Evolutionary conservation across 37 sponge, comb jelly and placozoan genomes (phyloP), one percentile per base, ranked within the genome.

Genomic region (Haliclona indistincta): DNA sequence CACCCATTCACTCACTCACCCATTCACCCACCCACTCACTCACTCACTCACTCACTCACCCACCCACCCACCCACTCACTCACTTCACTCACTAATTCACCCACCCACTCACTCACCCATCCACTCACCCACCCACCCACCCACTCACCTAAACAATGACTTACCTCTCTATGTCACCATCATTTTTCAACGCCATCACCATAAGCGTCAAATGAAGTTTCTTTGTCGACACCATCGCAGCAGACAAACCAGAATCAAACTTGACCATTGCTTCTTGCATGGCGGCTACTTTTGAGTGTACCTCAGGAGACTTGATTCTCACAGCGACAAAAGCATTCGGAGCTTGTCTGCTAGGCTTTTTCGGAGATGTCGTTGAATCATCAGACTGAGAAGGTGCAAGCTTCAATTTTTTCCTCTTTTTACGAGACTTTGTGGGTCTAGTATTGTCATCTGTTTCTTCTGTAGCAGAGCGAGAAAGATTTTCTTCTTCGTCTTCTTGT

Each of bases 311-410:
- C 19, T 41, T 22, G 28, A 87, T 62, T 10, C 82, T 35, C 0
- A 87, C 29, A 13, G 88, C 68, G 20, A 87, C 82, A 77, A 87
- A 87, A 11, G 88, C 71, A 71, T 87, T 78, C 42, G 82, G 82
- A 43, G 32, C 13, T 2, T 23, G 44, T 43, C 40, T 73, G 30
- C 39, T 65, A 42, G 60, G 15, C 6, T 34, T 42, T 42, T 54
- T 39, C 13, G 26, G n/a, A n/a, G n/a, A n/a, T n/a, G n/a, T 5
- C 61, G 6, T 58, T 20, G 17, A 13, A 51, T 19, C 53, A 51
- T 20, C 53, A 51, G 53, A 19, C 13, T 5, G 61, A 28, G 25
- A 30, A 11, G 61, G 13, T 58, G 25, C 29, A 15, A 11, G 6
- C 29, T 58, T 58, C 6, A 30, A 32, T 58, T 58, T 5, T 58